phyloP scores from a whole-genome alignment of 2,797 vertebrate genomes.

The Diglossa cyanea region DNA sequence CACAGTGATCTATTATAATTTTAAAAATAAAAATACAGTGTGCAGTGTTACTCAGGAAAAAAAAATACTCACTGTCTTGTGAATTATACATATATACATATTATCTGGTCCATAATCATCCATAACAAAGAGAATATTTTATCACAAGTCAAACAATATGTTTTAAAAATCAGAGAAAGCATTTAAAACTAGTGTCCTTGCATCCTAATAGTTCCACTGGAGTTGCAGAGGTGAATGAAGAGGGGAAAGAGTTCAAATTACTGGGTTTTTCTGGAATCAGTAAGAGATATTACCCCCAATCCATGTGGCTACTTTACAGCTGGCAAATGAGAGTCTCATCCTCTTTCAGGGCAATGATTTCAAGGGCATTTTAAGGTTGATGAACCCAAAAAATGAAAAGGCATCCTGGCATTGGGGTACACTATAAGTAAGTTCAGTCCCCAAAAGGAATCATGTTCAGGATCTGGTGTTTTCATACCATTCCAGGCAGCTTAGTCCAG shows the following conservation, averaged over 20 bases:
- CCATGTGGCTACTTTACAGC: not conserved
- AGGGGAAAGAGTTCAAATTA: not conserved
- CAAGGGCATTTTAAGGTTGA: not conserved
- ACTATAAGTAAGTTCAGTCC: not conserved
- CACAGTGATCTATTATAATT: slow-evolving; percentile 22
- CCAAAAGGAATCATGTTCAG: not conserved
- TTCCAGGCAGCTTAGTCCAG: not conserved
- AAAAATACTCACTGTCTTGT: not conserved
- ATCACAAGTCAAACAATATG: slow-evolving; percentile 58
- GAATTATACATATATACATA: slow-evolving; percentile 29
- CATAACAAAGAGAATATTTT: slow-evolving; percentile 60
- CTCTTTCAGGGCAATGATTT: slow-evolving; percentile 8
- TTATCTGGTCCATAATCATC: slow-evolving; percentile 39
- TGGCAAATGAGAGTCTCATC: not conserved
- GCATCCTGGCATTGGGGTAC: not conserved
- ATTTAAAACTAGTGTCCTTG: slow-evolving; percentile 27
- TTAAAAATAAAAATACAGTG: slow-evolving; percentile 52
- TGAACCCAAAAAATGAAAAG: not conserved
- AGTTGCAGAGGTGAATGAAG: not conserved
- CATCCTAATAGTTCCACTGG: slow-evolving; percentile 11
- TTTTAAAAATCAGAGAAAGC: slow-evolving; percentile 52
- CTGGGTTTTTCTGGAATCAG: not conserved
- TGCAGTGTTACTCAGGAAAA: not conserved
- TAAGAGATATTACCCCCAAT: not conserved
- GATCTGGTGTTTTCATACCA: not conserved